Percentiles rank a stretch among this genome's conserved stretches.
Evolutionary conservation across 2,888 invertebrate species (phyloP).

Genomic region (Dolomedes plantarius): DNA sequence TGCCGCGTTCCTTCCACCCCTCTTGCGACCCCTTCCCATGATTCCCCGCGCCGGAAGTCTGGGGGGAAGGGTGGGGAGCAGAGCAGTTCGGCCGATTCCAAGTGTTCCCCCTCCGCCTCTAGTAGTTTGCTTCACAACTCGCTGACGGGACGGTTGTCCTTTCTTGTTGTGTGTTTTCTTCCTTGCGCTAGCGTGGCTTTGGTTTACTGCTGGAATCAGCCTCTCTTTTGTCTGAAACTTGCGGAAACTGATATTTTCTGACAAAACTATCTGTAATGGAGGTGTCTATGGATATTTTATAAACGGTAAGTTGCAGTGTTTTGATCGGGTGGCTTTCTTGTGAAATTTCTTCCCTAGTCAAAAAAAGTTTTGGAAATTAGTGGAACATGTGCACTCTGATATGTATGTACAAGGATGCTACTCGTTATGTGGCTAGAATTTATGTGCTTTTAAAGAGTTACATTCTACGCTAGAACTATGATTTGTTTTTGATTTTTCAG

Average conservation of each 20-base stretch:
- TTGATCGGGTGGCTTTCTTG: background rate
- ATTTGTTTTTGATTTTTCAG: too few relatives aligned
- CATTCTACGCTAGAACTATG: too few relatives aligned
- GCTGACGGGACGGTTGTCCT: background rate
- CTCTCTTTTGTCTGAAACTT: background rate
- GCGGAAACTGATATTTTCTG: background rate
- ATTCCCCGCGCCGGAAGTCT: slow-evolving; percentile 24
- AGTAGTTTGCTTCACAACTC: slow-evolving; percentile 6
- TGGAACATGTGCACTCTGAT: too few relatives aligned
- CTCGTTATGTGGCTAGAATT: too few relatives aligned
- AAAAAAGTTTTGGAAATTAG: background rate
- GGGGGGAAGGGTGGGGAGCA: slow-evolving; percentile 8
- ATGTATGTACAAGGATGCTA: too few relatives aligned
- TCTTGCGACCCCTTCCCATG: slow-evolving; percentile 19
- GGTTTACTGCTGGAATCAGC: background rate
- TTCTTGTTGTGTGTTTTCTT: background rate
- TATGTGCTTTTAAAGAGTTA: too few relatives aligned
- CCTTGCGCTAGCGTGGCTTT: slow-evolving; percentile 9
- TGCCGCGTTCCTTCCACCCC: background rate
- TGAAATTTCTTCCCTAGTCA: too few relatives aligned
- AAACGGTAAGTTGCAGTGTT: background rate
- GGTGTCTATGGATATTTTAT: background rate
- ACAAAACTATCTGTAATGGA: background rate
- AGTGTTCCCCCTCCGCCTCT: background rate
- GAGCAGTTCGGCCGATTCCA: background rate